Evolutionary conservation across 2,113 vertebrate genomes (phyloP).

Genomic region (Leuciscus idus): DNA sequence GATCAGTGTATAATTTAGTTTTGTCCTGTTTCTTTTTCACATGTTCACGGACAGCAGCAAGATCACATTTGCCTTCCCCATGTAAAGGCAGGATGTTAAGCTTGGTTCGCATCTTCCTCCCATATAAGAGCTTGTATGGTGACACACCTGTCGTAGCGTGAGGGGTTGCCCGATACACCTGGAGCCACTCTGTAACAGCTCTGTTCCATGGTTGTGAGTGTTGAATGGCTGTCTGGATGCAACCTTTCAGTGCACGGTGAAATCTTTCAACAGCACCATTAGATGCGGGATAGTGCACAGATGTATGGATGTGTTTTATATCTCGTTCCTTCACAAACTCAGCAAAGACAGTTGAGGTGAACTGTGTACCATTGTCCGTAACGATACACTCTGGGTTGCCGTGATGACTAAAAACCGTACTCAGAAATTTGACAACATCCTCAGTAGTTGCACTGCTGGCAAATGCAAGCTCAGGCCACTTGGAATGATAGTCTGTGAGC

Average conservation of each 20-base stretch:
- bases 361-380: conserved; percentile 42
- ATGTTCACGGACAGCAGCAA: no score
- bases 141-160: not conserved
- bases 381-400: conserved; percentile 25
- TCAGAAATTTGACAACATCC: conserved; percentile 9
- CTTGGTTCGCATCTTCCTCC: not conserved
- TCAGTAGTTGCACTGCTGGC: conserved; percentile 15
- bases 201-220: not conserved
- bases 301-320: conserved; percentile 23
- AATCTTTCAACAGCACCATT: not conserved
- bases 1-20: not conserved
- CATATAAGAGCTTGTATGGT: not conserved
- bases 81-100: no score
- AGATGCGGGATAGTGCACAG: conserved; percentile 15
- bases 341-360: conserved; percentile 21
- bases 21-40: no score
- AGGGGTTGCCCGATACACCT: not conserved
- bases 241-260: not conserved
- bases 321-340: conserved; percentile 15
- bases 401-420: conserved; percentile 20
- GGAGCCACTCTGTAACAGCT: not conserved
- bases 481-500: conserved; percentile 23
- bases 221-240: not conserved
- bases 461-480: conserved; percentile 46
- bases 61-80: no score